Evolutionary conservation across 2,113 vertebrate genomes (phyloP).

Genomic region (Siniperca knerii): DNA sequence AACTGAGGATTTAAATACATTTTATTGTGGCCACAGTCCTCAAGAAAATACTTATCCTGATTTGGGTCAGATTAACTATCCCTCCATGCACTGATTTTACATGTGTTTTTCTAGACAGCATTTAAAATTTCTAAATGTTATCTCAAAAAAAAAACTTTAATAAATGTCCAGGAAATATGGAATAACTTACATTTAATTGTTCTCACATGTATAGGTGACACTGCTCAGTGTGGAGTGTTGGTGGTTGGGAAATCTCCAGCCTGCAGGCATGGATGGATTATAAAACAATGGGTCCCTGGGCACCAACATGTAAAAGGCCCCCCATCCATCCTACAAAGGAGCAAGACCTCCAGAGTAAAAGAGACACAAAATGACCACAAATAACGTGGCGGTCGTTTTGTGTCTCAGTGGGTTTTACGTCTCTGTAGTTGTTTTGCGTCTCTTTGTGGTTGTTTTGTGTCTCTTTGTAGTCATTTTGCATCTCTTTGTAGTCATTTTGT

Average conservation of each 20-base stretch:
- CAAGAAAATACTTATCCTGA: background rate
- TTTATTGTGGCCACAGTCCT: background rate
- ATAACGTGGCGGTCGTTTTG: too few relatives aligned
- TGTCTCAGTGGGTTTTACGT: too few relatives aligned
- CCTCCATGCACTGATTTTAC: background rate
- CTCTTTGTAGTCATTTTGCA: too few relatives aligned
- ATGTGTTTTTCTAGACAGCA: background rate
- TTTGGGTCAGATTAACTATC: background rate
- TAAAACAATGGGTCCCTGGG: too few relatives aligned
- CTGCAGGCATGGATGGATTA: constrained; percentile 37
- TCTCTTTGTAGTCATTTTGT: too few relatives aligned
- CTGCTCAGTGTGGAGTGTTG: background rate
- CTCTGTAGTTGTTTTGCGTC: too few relatives aligned
- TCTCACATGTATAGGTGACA: background rate
- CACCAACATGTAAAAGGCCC: too few relatives aligned
- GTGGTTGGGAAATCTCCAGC: background rate
- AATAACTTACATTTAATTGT: background rate
- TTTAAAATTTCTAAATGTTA: background rate
- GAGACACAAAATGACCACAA: too few relatives aligned
- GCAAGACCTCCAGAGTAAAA: too few relatives aligned
- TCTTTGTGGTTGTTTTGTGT: too few relatives aligned
- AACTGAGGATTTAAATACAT: background rate
- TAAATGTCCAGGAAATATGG: background rate
- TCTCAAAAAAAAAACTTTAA: background rate
- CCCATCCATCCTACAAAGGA: too few relatives aligned